Evolutionary conservation across 2,113 vertebrate species (phyloP).

Genomic region (Hypomesus transpacificus): DNA sequence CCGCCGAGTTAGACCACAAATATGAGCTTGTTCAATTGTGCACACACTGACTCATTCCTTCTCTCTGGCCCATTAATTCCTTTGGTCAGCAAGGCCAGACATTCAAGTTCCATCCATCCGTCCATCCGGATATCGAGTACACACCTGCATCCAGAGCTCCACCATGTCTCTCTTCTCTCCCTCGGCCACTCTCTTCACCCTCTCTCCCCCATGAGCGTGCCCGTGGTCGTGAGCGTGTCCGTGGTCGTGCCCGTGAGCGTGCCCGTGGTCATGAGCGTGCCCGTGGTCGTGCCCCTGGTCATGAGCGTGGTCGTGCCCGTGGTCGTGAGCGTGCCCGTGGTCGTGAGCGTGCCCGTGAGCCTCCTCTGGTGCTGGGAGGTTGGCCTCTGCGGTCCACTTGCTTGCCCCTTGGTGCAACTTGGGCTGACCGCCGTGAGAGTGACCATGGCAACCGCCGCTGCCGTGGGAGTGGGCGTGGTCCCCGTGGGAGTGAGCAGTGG

Average conservation of each 20-base stretch:
- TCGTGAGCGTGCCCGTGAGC: constrained; percentile 28
- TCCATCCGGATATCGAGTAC: background rate
- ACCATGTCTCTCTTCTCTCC: constrained; percentile 66
- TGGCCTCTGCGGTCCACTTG: constrained; percentile 77
- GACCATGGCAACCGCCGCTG: constrained; percentile 53
- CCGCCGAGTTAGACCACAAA: too few species aligned
- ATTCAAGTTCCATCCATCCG: background rate
- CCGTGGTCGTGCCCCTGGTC: background rate
- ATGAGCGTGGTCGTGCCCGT: constrained; percentile 45
- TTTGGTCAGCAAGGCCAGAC: background rate
- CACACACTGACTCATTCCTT: background rate
- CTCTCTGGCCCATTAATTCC: background rate
- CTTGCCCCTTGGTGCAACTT: constrained; percentile 74
- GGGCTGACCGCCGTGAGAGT: constrained; percentile 52
- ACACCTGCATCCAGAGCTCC: constrained; percentile 86
- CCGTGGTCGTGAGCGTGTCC: background rate
- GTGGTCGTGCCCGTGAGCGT: background rate
- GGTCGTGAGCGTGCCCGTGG: constrained; percentile 32
- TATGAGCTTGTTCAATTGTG: too few species aligned
- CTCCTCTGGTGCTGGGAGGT: constrained; percentile 52
- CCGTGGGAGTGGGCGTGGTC: constrained; percentile 65
- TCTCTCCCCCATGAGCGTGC: constrained; percentile 44
- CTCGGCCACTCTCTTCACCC: constrained; percentile 36
- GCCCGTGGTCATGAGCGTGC: constrained; percentile 47
- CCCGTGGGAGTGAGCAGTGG: constrained; percentile 54